Base-by-base conservation (phyloP, 2,797 vertebrate species). In the Buphagus erythrorhynchus region DNA sequence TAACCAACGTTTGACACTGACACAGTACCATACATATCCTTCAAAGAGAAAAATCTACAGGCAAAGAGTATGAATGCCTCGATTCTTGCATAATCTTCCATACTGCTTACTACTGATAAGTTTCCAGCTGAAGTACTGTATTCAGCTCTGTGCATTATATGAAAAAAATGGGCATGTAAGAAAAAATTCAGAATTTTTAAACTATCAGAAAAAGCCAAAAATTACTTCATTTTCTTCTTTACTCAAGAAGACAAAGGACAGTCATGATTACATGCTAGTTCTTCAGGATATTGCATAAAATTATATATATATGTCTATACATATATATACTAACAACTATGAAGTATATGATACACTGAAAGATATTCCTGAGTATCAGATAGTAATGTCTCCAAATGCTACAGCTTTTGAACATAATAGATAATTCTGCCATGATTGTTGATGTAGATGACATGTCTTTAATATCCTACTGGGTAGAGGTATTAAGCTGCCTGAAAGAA, bases 141-240 rank as follows among this genome's bases (percentile, higher is more conserved):
- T 36, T 14, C 18, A 66, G 10, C 18, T 55, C 55, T 55, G 28
- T 29, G 15, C 19, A 45, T 29, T 24, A 6, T 9, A 48, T 5
- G 2, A 18, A 77, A 77, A 84, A 54, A 13, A 40, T 0, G 2
- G 4, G 3, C 20, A 62, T 0, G 0, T n/a, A 40, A 72, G 13
- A 83, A 88, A 62, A 25, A 45, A 40, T 12, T 38, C 3, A 54
- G 43, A 66, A 25, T 24, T 52, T 67, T 35, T 26, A 57, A 61
- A 19, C 6, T 24, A 45, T 18, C 3, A 36, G 24, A 59, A 92
- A 76, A 68, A 20, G 3, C 0, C 2, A 35, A 57, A 83, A 54
- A 8, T 10, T 5, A 40, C 20, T 6, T 18, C 51, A 62, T 14
- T 31, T 45, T 33, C 21, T 51, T 83, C 6, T 55, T 28, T 31